These are phyloP conservation scores for Heliangelus exortis DNA, from an alignment of 2,797 vertebrate species.

Conservation along the genomic window DNA sequence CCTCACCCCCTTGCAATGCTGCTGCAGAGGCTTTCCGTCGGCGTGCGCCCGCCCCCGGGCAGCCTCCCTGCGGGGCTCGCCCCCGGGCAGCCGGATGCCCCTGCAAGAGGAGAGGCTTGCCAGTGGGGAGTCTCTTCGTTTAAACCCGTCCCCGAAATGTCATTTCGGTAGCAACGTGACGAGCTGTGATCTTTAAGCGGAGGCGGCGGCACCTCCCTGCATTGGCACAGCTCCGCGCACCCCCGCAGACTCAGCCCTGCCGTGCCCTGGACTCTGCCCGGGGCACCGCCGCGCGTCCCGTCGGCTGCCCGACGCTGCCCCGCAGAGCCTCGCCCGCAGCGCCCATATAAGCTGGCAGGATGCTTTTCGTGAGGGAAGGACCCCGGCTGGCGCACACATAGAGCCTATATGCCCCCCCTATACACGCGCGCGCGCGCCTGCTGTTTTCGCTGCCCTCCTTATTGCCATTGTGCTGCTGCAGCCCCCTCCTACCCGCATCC, in stretches of 20 bases:
- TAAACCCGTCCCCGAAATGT: conserved; percentile 55
- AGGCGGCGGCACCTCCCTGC: not conserved
- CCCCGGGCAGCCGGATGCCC: conserved; percentile 34
- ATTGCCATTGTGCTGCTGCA: conserved; percentile 34
- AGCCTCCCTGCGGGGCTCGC: conserved; percentile 11
- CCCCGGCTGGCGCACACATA: not conserved
- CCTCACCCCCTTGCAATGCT: not conserved
- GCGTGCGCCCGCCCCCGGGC: not conserved
- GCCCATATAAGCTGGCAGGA: not conserved
- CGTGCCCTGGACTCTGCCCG: not conserved
- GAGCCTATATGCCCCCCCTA: not conserved
- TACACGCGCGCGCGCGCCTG: not conserved
- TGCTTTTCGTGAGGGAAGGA: not conserved
- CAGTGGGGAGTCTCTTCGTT: conserved; percentile 20
- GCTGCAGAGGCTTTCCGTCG: not conserved
- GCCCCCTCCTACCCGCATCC: not conserved
- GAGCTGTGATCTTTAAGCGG: conserved; percentile 15
- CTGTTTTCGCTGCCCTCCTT: not conserved
- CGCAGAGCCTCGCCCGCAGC: not conserved
- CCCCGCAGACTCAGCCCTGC: not conserved
- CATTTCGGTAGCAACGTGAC: conserved; percentile 31
- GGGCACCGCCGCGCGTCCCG: not conserved
- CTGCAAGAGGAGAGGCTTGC: conserved; percentile 3
- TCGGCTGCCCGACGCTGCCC: not conserved
- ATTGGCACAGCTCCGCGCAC: not conserved